A percentile compares a stretch with the other conserved stretches of the same genome.
Conservation (phyloP, 2,888 invertebrate species). For the Parnassius apollo region DNA sequence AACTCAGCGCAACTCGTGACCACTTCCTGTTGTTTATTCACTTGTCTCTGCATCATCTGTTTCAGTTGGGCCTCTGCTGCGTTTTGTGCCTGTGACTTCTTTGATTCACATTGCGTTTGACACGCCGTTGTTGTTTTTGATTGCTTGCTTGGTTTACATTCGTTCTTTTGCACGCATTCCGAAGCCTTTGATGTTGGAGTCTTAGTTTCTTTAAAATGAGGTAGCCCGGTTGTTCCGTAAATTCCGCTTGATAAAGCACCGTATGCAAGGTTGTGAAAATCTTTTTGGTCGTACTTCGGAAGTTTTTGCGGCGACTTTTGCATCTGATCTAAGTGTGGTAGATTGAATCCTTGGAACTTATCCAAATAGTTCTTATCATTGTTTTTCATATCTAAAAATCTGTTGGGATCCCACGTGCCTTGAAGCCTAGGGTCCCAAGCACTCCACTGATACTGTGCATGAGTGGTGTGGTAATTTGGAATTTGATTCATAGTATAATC, state of each 20-base stretch:
- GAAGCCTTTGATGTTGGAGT: constrained; percentile 57
- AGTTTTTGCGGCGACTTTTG: constrained; percentile 83
- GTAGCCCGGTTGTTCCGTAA: constrained; percentile 63
- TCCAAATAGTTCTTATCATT: constrained; percentile 82
- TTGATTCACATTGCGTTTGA: constrained; percentile 71
- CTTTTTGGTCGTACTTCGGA: constrained; percentile 74
- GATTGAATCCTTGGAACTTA: constrained; percentile 80
- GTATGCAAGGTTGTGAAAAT: constrained; percentile 73
- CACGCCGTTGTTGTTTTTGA: constrained; percentile 71
- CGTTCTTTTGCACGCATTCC: constrained; percentile 67
- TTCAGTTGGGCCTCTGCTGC: constrained; percentile 63
- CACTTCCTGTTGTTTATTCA: constrained; percentile 60
- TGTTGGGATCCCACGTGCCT: constrained; percentile 77
- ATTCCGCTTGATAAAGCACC: constrained; percentile 66
- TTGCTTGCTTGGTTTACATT: constrained; percentile 69
- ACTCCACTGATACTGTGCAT: constrained; percentile 84
- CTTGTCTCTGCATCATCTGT: constrained; percentile 69
- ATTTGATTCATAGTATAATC: constrained; percentile 85
- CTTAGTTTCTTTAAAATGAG: constrained; percentile 73
- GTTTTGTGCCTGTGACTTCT: constrained; percentile 52
- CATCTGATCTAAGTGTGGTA: constrained; percentile 80
- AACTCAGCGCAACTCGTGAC: constrained; percentile 65
- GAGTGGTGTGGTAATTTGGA: constrained; percentile 84
- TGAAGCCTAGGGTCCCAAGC: constrained; percentile 80
- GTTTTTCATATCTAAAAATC: constrained; percentile 73